These are phyloP conservation scores for Drosophila melanica DNA, from an alignment of 1,140 invertebrate species.

Conservation along the genomic window DNA sequence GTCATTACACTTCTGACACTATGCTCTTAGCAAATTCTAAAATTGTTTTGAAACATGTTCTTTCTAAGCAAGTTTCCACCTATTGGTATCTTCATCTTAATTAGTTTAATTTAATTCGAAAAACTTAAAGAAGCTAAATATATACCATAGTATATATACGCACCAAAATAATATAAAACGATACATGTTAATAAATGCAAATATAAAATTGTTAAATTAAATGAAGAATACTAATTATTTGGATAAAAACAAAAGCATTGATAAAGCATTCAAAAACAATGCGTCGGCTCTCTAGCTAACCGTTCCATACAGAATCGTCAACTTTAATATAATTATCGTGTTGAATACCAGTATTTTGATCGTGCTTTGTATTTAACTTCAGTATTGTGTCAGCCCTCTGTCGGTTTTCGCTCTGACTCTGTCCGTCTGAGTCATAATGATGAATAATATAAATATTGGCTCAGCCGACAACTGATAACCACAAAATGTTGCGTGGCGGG, in stretches of 20 bases:
- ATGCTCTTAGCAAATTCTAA: too few relatives aligned
- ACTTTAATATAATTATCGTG: slow-evolving; percentile 42
- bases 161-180: neutral
- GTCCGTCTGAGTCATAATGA: slow-evolving; percentile 28
- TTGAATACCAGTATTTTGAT: slow-evolving; percentile 16
- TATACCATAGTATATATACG: too few relatives aligned
- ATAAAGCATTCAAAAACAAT: neutral
- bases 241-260: neutral
- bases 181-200: neutral
- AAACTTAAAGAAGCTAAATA: too few relatives aligned
- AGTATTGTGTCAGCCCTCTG: slow-evolving; percentile 3
- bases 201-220: neutral
- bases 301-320: neutral
- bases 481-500: slow-evolving; percentile 7
- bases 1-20: neutral
- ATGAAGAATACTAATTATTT: neutral
- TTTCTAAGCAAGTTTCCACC: too few relatives aligned
- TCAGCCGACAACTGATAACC: slow-evolving; percentile 38
- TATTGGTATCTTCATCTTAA: too few relatives aligned
- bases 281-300: slow-evolving; percentile 5
- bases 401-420: neutral
- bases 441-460: slow-evolving; percentile 51
- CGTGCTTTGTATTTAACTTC: slow-evolving; percentile 1
- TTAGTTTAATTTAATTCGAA: too few relatives aligned
- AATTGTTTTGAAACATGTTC: too few relatives aligned